Evolutionary conservation across 1,140 invertebrate species (phyloP).

Genomic region (Nasonia vitripennis): DNA sequence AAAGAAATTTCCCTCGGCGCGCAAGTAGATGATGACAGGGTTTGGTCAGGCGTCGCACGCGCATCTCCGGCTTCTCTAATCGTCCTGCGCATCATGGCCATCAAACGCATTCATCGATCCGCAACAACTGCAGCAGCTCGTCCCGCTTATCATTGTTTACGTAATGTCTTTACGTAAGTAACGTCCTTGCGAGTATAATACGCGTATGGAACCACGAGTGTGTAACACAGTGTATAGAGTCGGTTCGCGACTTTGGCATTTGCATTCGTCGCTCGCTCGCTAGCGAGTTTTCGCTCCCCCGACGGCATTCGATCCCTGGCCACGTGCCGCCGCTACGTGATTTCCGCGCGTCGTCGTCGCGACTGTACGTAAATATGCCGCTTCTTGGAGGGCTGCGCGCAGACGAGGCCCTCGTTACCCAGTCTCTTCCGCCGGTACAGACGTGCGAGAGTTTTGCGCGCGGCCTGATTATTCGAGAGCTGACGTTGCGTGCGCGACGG

Average conservation of each 20-base stretch:
- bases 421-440: not conserved
- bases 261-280: not conserved
- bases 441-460: not conserved
- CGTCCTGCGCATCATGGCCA: not conserved
- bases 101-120: not conserved
- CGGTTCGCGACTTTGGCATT: not conserved
- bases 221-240: too few relatives aligned
- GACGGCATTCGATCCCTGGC: not conserved
- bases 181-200: not conserved
- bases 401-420: not conserved
- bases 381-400: not conserved
- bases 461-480: not conserved
- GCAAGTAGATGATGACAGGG: not conserved
- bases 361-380: not conserved
- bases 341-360: not conserved
- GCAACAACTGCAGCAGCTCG: not conserved
- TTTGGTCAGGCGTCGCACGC: too few relatives aligned
- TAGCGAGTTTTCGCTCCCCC: not conserved
- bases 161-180: conserved; percentile 57
- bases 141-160: conserved; percentile 57
- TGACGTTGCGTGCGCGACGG: not conserved
- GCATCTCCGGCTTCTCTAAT: too few relatives aligned
- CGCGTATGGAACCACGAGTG: not conserved
- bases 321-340: not conserved
- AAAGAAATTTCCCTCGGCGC: not conserved